These are phyloP conservation scores for Prunella strophiata DNA, from an alignment of 2,797 vertebrate genomes.

Conservation along the genomic window DNA sequence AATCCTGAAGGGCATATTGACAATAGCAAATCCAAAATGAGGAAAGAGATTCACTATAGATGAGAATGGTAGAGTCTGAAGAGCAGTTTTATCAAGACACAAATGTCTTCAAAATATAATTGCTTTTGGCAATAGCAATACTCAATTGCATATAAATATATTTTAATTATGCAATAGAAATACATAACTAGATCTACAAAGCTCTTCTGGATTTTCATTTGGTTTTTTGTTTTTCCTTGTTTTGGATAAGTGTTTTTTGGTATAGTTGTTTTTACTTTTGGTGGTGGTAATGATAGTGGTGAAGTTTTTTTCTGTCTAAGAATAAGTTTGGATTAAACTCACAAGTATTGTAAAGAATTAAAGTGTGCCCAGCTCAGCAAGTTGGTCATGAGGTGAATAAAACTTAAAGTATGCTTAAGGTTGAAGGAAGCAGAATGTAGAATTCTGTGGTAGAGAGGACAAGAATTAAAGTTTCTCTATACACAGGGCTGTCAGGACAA, in stretches of 20 bases:
- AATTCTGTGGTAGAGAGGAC: background rate
- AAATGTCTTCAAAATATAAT: background rate
- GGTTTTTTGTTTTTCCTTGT: background rate
- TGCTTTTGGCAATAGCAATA: background rate
- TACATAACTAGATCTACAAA: background rate
- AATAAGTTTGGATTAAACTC: background rate
- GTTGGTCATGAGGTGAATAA: background rate
- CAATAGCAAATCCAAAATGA: background rate
- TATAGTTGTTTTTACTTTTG: background rate
- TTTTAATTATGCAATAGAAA: background rate
- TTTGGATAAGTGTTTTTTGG: background rate
- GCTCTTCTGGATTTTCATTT: background rate
- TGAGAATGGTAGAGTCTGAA: background rate
- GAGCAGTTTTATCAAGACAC: background rate
- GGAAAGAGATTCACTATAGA: background rate
- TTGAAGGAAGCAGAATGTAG: background rate
- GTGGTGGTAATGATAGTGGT: fast-evolving
- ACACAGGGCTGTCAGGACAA: background rate
- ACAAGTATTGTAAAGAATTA: background rate
- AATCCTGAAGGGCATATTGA: background rate
- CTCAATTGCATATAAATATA: background rate
- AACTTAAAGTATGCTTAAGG: background rate
- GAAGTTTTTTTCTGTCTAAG: background rate
- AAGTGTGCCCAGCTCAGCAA: background rate
- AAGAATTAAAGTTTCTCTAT: background rate